These are phyloP conservation scores for Falco novaeseelandiae DNA, from an alignment of 2,797 vertebrate genomes.

Conservation along the genomic window DNA sequence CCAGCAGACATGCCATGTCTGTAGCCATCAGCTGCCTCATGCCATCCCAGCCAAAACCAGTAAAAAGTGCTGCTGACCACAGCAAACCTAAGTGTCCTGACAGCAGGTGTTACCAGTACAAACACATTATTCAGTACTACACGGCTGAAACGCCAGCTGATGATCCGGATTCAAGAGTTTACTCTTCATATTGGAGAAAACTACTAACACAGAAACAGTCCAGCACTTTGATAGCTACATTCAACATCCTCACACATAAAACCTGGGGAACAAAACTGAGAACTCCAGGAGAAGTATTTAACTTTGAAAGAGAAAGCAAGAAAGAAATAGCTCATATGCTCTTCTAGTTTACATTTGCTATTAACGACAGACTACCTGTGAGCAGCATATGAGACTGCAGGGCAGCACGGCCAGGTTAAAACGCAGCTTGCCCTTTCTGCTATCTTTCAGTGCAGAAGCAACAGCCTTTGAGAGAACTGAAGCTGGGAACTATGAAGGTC, in stretches of 20 bases:
- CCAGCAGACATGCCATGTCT: neutral
- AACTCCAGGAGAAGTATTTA: neutral
- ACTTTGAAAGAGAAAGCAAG: neutral
- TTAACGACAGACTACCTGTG: neutral
- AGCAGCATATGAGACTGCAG: fast-evolving
- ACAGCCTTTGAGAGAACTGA: neutral
- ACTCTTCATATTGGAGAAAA: neutral
- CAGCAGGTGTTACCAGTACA: neutral
- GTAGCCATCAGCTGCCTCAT: neutral
- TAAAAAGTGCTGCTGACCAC: neutral
- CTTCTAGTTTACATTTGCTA: neutral
- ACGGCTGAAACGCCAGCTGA: neutral
- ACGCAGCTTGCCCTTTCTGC: neutral
- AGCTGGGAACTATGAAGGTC: neutral
- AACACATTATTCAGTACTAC: too few relatives aligned
- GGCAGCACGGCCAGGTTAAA: neutral
- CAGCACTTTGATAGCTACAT: neutral
- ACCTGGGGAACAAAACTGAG: fast-evolving
- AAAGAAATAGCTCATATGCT: neutral
- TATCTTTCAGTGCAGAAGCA: neutral
- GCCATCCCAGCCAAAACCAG: neutral
- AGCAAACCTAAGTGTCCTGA: neutral
- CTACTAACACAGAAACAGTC: neutral
- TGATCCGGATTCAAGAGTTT: neutral
- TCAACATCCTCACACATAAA: neutral